These are phyloP conservation scores for Scaptomyza caliginosa DNA, from an alignment of 2,888 invertebrate species.

Conservation along the genomic window DNA sequence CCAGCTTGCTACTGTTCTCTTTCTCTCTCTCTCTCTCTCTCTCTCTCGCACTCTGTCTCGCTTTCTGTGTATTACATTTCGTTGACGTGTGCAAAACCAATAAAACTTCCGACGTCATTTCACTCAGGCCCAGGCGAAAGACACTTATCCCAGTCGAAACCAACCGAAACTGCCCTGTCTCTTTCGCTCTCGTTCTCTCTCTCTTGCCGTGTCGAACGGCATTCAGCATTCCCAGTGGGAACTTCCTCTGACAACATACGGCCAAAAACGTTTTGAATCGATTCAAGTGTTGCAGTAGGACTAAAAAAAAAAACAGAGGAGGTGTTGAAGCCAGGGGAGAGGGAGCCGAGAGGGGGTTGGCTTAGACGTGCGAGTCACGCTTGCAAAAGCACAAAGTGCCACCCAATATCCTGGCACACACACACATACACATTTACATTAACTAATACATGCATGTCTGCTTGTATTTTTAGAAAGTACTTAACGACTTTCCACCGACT, in stretches of 20 bases:
- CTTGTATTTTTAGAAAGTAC: slow-evolving; percentile 76
- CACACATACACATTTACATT: slow-evolving; percentile 28
- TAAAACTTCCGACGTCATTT: slow-evolving; percentile 80
- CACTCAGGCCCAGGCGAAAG: slow-evolving; percentile 61
- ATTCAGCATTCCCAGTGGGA: slow-evolving; percentile 51
- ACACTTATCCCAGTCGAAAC: slow-evolving; percentile 49
- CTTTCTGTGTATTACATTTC: slow-evolving; percentile 66
- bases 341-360: slow-evolving; percentile 11
- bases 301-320: neutral
- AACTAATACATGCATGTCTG: slow-evolving; percentile 54
- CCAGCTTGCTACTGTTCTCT: slow-evolving; percentile 1
- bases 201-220: slow-evolving; percentile 39
- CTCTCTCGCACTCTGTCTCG: slow-evolving; percentile 12
- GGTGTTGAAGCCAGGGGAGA: neutral
- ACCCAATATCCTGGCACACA: slow-evolving; percentile 56
- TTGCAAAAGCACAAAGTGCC: slow-evolving; percentile 69
- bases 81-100: slow-evolving; percentile 81
- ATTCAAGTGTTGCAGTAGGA: slow-evolving; percentile 62
- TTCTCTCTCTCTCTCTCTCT: neutral
- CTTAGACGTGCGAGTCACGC: slow-evolving; percentile 68
- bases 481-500: slow-evolving; percentile 70
- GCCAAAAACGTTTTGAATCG: slow-evolving; percentile 66
- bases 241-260: slow-evolving; percentile 54
- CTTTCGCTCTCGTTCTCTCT: neutral
- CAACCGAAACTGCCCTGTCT: neutral